Conservation (phyloP, 2,113 vertebrate species). For the Prolemur simus region DNA sequence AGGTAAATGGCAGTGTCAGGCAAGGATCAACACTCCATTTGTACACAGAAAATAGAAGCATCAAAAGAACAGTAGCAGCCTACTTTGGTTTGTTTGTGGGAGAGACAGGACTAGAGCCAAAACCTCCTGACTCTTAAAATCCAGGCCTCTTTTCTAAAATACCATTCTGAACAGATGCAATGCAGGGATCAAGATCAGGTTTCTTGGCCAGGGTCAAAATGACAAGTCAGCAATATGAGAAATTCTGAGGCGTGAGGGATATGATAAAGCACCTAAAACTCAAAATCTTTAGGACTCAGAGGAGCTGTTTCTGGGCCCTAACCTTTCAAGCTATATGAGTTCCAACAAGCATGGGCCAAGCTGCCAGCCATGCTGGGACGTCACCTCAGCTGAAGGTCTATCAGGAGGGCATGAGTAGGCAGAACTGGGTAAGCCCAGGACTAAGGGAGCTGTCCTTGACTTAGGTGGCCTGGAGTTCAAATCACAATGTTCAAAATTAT, state of each 20-base stretch:
- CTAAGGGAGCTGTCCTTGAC: not conserved
- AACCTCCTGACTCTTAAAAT: slow-evolving; percentile 38
- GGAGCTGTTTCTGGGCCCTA: not conserved
- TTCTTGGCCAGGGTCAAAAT: slow-evolving; percentile 54
- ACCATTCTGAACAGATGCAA: slow-evolving; percentile 32
- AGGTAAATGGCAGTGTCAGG: slow-evolving; percentile 27
- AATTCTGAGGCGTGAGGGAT: not conserved
- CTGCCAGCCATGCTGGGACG: not conserved
- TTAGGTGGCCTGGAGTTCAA: slow-evolving; percentile 25
- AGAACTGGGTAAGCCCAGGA: not conserved
- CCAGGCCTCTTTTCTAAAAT: slow-evolving; percentile 48
- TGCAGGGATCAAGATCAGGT: slow-evolving; percentile 28
- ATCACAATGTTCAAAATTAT: slow-evolving; percentile 3
- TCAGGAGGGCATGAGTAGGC: not conserved
- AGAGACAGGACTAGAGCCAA: slow-evolving; percentile 12
- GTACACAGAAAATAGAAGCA: not conserved
- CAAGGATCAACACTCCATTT: not conserved
- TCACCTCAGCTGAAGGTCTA: not conserved
- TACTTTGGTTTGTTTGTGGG: slow-evolving; percentile 17
- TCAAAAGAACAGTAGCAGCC: not conserved
- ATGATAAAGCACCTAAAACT: not conserved
- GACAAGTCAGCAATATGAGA: not conserved
- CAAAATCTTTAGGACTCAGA: slow-evolving; percentile 24
- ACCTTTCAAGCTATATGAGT: not conserved
- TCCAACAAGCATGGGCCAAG: not conserved